These are phyloP conservation scores for Rhogogaster chlorosoma DNA, from an alignment of 2,888 invertebrate genomes.

Conservation along the genomic window DNA sequence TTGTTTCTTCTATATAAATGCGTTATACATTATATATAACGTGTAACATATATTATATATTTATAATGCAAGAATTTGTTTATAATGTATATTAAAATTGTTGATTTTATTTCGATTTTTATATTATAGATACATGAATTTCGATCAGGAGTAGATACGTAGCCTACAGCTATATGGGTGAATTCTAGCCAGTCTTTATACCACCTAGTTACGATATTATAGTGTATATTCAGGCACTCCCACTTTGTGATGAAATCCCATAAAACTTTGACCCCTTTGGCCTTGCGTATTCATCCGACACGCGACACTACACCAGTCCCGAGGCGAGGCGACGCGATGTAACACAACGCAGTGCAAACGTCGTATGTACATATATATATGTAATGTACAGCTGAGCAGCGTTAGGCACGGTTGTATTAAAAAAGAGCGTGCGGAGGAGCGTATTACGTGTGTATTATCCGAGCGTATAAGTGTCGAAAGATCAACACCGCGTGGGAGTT, in stretches of 20 bases:
- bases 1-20: constrained; percentile 5
- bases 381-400: neutral
- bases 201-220: neutral
- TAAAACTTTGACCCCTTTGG: constrained; percentile 45
- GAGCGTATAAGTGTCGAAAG: neutral
- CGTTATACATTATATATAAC: no score
- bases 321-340: neutral
- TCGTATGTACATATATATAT: no score
- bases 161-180: neutral
- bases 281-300: constrained; percentile 46
- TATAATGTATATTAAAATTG: no score
- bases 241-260: constrained; percentile 47
- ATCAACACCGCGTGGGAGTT: neutral
- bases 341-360: neutral
- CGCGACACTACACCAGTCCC: constrained; percentile 6
- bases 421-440: neutral
- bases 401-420: neutral
- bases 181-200: neutral
- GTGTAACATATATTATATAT: no score
- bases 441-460: neutral
- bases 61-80: no score
- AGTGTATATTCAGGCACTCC: constrained; percentile 38
- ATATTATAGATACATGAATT: neutral
- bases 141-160: neutral
- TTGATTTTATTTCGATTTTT: neutral